phyloP scores from a whole-genome alignment of 2,888 invertebrate genomes.

The Anaspis maculata region DNA sequence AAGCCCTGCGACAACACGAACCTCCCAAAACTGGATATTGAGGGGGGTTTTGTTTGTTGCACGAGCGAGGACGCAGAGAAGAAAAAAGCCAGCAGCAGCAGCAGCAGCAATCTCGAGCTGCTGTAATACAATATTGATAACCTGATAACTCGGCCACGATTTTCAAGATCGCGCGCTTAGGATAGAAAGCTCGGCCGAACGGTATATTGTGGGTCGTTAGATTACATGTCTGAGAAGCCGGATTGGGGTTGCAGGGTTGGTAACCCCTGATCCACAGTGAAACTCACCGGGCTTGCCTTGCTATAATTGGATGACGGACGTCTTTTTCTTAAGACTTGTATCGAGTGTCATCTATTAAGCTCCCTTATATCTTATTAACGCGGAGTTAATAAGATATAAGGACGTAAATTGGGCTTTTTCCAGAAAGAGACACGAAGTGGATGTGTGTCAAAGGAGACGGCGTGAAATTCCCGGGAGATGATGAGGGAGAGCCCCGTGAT shows the following conservation, averaged over 20 bases:
- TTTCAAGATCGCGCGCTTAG: conserved; percentile 3
- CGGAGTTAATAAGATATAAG: not conserved
- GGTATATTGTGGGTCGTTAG: conserved; percentile 23
- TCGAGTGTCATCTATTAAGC: conserved; percentile 37
- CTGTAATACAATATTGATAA: conserved; percentile 15
- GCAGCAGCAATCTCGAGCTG: conserved; percentile 6
- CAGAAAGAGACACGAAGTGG: no score
- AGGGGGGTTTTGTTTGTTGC: no score
- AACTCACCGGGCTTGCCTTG: conserved; percentile 31
- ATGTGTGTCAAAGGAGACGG: no score
- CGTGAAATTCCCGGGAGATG: no score
- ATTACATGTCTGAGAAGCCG: conserved; percentile 33
- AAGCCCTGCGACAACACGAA: no score
- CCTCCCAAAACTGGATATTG: no score
- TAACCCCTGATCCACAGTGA: conserved; percentile 34
- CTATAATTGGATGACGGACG: conserved; percentile 38
- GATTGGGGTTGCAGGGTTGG: conserved; percentile 36
- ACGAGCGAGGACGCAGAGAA: no score
- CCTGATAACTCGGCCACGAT: conserved; percentile 14
- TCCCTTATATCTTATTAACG: conserved; percentile 24
- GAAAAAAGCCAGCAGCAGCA: conserved; percentile 8
- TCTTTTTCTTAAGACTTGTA: conserved; percentile 34
- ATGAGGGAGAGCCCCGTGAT: no score
- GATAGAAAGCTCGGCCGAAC: conserved; percentile 13
- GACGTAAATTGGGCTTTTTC: no score